These are phyloP conservation scores for Ophion ventricosus DNA, from an alignment of 2,888 invertebrate genomes.

Conservation along the genomic window DNA sequence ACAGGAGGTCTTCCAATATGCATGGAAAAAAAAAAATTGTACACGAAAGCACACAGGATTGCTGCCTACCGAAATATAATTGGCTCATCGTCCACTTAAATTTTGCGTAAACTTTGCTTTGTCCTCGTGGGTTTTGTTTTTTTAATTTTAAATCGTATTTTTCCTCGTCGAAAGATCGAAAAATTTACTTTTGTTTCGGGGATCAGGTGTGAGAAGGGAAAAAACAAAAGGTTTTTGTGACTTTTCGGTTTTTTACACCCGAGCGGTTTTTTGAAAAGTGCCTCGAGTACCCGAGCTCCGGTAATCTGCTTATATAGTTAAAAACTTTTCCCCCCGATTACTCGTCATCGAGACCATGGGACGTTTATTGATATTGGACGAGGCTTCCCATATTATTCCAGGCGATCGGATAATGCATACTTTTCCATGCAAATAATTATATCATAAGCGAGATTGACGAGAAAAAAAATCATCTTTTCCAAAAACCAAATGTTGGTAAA, in stretches of 20 bases:
- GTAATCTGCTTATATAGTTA: constrained; percentile 16
- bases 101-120: neutral
- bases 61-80: neutral
- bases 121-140: neutral
- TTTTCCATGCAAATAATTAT: too few species aligned
- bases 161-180: neutral
- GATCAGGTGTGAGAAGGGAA: neutral
- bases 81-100: too few species aligned
- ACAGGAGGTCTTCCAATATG: neutral
- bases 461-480: too few species aligned
- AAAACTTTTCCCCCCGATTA: neutral
- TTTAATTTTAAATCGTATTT: neutral
- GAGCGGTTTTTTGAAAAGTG: neutral
- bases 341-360: neutral
- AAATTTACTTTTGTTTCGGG: neutral
- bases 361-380: neutral
- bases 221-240: neutral
- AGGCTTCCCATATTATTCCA: neutral
- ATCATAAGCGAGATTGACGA: neutral
- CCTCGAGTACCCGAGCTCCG: neutral
- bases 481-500: too few species aligned
- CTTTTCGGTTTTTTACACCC: neutral
- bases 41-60: neutral
- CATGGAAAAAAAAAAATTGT: constrained; percentile 4
- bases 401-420: neutral